Evolutionary conservation across 2,113 vertebrate species (phyloP).

Genomic region (Alaudala cheleensis): DNA sequence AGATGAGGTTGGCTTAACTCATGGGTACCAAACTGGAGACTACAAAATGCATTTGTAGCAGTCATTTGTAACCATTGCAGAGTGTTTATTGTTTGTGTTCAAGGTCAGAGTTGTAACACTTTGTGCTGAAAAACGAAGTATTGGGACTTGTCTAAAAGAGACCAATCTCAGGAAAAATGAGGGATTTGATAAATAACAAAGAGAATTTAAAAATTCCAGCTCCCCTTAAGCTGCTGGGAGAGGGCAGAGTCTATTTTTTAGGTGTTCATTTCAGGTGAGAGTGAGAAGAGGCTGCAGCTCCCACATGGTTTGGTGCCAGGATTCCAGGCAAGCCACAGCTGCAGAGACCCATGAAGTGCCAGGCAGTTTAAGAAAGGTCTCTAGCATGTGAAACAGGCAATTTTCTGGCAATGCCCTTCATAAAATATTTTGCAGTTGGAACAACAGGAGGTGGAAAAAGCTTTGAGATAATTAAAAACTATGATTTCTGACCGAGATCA

Average conservation of each 20-base stretch:
- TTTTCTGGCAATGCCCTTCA: background rate
- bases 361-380: background rate
- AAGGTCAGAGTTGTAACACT: rapidly evolving
- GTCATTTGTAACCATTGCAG: rapidly evolving
- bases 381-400: background rate
- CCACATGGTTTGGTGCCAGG: background rate
- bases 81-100: background rate
- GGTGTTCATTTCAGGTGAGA: background rate
- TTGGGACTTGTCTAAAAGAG: background rate
- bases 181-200: background rate
- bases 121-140: background rate
- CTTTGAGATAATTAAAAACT: background rate
- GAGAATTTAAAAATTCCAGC: background rate
- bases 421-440: background rate
- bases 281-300: background rate
- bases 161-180: background rate
- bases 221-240: background rate
- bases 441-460: background rate
- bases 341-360: background rate
- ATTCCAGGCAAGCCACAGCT: background rate
- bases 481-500: background rate
- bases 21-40: background rate
- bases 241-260: background rate
- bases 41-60: background rate
- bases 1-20: background rate